These are phyloP conservation scores for Zaprionus davidi DNA, from an alignment of 1,140 invertebrate species.

Conservation along the genomic window DNA sequence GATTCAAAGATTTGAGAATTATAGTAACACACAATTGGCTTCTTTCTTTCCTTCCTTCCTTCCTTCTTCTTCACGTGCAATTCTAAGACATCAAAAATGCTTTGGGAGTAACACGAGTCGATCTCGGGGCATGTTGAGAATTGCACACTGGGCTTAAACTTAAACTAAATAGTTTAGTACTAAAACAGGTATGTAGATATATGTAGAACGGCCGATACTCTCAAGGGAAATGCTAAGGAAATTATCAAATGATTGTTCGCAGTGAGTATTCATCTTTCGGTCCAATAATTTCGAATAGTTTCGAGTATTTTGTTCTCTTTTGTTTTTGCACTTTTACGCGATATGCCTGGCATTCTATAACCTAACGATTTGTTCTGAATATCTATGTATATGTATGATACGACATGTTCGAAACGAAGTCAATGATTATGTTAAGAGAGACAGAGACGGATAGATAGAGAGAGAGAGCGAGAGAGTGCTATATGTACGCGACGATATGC, in stretches of 20 bases:
- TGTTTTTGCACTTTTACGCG: constrained; percentile 25
- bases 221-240: constrained; percentile 18
- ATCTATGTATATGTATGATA: constrained; percentile 19
- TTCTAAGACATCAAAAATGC: constrained; percentile 38
- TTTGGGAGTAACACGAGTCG: constrained; percentile 21
- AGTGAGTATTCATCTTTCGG: background rate
- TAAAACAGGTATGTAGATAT: constrained; percentile 1
- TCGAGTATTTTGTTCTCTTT: background rate
- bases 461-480: constrained; percentile 53
- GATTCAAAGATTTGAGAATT: constrained; percentile 62
- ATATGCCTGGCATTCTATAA: constrained; percentile 56
- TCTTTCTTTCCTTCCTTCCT: background rate
- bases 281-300: background rate
- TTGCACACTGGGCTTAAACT: background rate
- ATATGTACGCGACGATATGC: constrained; percentile 75
- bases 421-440: constrained; percentile 56
- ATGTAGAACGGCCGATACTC: background rate
- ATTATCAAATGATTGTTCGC: constrained; percentile 4
- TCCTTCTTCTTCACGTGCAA: too few relatives aligned
- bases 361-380: constrained; percentile 40
- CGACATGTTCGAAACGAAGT: constrained; percentile 38
- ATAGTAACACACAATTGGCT: constrained; percentile 44
- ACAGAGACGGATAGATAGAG: constrained; percentile 49
- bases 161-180: constrained; percentile 5
- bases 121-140: background rate